Evolutionary conservation across 2,888 invertebrate genomes (phyloP).

Genomic region (Drosophila testacea): DNA sequence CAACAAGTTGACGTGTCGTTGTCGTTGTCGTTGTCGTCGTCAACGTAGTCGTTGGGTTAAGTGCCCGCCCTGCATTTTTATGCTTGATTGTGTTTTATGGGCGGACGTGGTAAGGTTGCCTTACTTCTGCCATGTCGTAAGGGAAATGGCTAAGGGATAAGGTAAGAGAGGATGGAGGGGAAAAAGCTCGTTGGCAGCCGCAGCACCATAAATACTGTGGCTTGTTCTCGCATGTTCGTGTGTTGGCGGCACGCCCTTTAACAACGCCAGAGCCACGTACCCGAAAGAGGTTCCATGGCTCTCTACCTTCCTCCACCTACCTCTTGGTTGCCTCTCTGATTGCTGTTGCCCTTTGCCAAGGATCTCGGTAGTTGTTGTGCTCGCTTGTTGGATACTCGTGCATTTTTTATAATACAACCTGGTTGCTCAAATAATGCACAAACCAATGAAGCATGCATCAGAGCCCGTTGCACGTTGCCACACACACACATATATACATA

Average conservation of each 20-base stretch:
- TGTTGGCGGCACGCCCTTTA: conserved; percentile 69
- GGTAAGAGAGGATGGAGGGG: neutral
- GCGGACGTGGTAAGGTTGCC: conserved; percentile 47
- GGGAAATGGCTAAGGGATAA: neutral
- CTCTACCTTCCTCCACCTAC: neutral
- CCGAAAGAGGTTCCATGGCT: conserved; percentile 22
- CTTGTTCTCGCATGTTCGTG: conserved; percentile 69
- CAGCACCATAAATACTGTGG: conserved; percentile 76
- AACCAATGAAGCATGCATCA: conserved; percentile 80
- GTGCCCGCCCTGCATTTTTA: conserved; percentile 75
- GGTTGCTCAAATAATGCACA: conserved; percentile 82
- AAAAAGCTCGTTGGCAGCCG: conserved; percentile 51
- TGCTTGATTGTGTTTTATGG: conserved; percentile 80
- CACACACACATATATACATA: conserved; percentile 1
- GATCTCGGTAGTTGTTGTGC: conserved; percentile 15
- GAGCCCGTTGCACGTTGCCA: conserved; percentile 44
- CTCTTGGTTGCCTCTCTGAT: conserved; percentile 7
- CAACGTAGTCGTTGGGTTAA: conserved; percentile 60
- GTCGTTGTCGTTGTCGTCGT: conserved; percentile 32
- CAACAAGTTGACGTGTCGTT: conserved; percentile 63
- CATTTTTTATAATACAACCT: conserved; percentile 82
- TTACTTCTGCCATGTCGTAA: conserved; percentile 13
- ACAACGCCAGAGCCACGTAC: conserved; percentile 27
- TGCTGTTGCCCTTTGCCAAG: conserved; percentile 40
- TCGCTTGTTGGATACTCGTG: conserved; percentile 68